Evolutionary conservation across 2,113 vertebrate genomes (phyloP).

Genomic region (Lates calcarifer): DNA sequence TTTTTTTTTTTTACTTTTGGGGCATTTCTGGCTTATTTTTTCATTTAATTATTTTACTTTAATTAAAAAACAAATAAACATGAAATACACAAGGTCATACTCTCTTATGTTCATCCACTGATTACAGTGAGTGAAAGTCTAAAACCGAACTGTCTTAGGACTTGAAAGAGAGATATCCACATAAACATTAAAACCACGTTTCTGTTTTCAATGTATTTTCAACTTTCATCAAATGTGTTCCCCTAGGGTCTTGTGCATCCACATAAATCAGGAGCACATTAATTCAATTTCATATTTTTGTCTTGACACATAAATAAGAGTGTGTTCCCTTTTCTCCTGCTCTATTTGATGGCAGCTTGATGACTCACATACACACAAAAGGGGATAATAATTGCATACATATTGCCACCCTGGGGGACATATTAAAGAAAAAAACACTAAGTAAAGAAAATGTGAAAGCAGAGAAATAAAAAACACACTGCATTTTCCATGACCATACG

Average conservation of each 20-base stretch:
- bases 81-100: neutral
- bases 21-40: neutral
- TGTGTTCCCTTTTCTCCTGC: conserved; percentile 36
- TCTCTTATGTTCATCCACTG: neutral
- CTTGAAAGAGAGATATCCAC: conserved; percentile 45
- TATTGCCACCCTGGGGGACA: conserved; percentile 59
- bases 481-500: conserved; percentile 8
- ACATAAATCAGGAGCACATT: conserved; percentile 79
- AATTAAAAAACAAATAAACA: conserved; percentile 19
- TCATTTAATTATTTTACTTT: conserved; percentile 3
- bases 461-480: neutral
- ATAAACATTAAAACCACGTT: conserved; percentile 46
- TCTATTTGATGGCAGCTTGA: conserved; percentile 62
- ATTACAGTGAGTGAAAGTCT: conserved; percentile 27
- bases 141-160: conserved; percentile 12
- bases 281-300: conserved; percentile 72
- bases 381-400: conserved; percentile 56
- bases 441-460: conserved; percentile 26
- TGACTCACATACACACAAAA: conserved; percentile 58
- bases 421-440: conserved; percentile 19
- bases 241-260: conserved; percentile 59
- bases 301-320: conserved; percentile 73
- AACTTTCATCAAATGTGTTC: conserved; percentile 67
- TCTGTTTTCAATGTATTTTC: conserved; percentile 56
- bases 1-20: neutral